Evolutionary conservation across 2,888 invertebrate species (phyloP), one percentile per base, ranked within the genome.

Genomic region (Physocephala rufipes): DNA sequence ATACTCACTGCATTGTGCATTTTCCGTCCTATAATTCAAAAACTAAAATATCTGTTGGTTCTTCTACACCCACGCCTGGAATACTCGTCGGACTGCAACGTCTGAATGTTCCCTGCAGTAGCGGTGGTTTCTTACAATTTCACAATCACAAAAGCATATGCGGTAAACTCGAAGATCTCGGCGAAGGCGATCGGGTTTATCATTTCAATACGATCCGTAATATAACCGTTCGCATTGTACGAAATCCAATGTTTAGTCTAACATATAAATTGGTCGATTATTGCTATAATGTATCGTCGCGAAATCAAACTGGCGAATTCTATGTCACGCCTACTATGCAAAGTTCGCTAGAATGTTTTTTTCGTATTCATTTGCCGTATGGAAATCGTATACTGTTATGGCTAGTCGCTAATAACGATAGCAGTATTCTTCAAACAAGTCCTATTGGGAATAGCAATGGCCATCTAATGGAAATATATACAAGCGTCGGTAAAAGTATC

Each of bases 131-230:
- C 82, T 84, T 92, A 63, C 88, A 89, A 75, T 90, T 91, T 81
- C 78, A 77, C 59, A 85, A 87, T 53, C 87, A 88, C 59, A 88
- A 75, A 26, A 69, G 76, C 36, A 83, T 92, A 16, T 92, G 92
- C 83, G 92, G 92, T 2, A 92, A 92, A 81, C 86, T 92, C 4
- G 92, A 92, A 81, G 92, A 92, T 82, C 87, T 91, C 49, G 87
- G 89, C 0, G 81, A 85, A 7, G 85, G 85, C 16, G 90, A 90
- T 78, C 88, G 91, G 74, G 88, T 87, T 75, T 85, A 91, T 62
- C 91, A 92, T 82, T 89, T 89, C 70, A 88, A 89, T 36, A 88
- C 88, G 74, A 87, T 80, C 70, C 82, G 79, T 43, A 36, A 36
- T 36, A 89, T 88, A 5, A 87, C 87, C 55, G 82, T 91, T 74